Base-by-base conservation (phyloP, 2,113 vertebrate species). In the Antechinus stuartii region DNA sequence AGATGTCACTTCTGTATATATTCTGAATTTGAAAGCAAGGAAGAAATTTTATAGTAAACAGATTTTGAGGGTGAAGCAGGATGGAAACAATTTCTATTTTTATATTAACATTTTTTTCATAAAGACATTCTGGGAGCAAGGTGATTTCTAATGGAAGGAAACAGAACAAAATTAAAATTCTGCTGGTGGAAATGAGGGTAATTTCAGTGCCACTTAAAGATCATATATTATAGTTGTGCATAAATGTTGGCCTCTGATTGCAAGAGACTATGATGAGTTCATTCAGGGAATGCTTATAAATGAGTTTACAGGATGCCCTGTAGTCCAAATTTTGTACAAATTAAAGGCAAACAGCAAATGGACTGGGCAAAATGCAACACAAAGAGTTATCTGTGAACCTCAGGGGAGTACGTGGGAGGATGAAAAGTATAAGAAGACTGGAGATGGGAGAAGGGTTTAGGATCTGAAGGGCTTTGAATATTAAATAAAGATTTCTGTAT, bases 11-110 rank as follows among this genome's bases (percentile, higher is more conserved):
- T 35, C 55, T 47, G 89, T 16, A 8, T 25, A 55, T 14, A 61
- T 68, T 26, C 10, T 0, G 50, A 84, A 91, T 30, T 54, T 53
- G 30, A 0, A 27, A 89, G 92, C 89, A 92, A 95, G 52, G 27
- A 8, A 91, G 30, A 2, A 7, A 52, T 14, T 2, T 50, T 14
- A 16, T 91, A 42, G 49, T 49, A 53, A 54, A 94, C 49, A 5
- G 12, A 23, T 56, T 57, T 92, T 95, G 16, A 49, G 91, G n/a
- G 53, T 11, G 57, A 92, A 42, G 49, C 53, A 92, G n/a, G 68
- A 94, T 68, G 46, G 91, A 90, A 68, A 94, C 52, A 2, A 55
- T n/a, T 26, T 96, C 94, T 95, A 55, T 96, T 97, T 97, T 97
- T 94, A 96, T 92, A n/a, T 53, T 91, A 76, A 92, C 57, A 90